Evolutionary conservation across 2,113 vertebrate genomes (phyloP).

Genomic region (Ailurus styani): DNA sequence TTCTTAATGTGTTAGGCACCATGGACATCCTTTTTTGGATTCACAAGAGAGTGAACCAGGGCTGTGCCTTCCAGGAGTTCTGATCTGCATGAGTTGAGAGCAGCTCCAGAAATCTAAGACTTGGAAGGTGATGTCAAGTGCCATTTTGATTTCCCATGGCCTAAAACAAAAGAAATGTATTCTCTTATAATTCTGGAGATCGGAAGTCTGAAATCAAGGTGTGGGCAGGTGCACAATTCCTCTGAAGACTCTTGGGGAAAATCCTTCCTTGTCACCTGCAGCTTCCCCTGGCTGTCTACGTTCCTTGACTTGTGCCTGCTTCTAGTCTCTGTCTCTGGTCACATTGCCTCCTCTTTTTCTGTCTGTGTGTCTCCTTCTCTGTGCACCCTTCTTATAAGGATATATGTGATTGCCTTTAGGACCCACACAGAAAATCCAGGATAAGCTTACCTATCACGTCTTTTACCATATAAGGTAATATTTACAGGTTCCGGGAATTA

Average conservation of each 20-base stretch:
- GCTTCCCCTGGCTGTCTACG: neutral
- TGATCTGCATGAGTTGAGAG: neutral
- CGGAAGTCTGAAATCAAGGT: neutral
- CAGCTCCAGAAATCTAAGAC: neutral
- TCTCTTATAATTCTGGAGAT: neutral
- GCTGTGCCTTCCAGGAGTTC: neutral
- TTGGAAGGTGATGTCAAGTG: neutral
- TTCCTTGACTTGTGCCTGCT: neutral
- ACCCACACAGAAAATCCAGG: neutral
- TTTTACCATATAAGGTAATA: neutral
- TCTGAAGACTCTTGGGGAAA: neutral
- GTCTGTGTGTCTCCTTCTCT: neutral
- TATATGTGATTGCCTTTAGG: neutral
- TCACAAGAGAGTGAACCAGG: neutral
- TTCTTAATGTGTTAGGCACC: neutral
- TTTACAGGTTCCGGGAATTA: neutral
- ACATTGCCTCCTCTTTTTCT: neutral
- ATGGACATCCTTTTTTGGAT: neutral
- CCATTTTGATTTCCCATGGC: neutral
- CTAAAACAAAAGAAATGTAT: neutral
- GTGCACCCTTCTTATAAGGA: neutral
- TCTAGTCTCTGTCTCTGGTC: neutral
- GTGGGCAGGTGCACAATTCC: fast-evolving
- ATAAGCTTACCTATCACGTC: neutral
- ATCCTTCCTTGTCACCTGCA: neutral